These are phyloP conservation scores for Phoenicopterus ruber DNA, from an alignment of 2,113 vertebrate species.

Conservation along the genomic window DNA sequence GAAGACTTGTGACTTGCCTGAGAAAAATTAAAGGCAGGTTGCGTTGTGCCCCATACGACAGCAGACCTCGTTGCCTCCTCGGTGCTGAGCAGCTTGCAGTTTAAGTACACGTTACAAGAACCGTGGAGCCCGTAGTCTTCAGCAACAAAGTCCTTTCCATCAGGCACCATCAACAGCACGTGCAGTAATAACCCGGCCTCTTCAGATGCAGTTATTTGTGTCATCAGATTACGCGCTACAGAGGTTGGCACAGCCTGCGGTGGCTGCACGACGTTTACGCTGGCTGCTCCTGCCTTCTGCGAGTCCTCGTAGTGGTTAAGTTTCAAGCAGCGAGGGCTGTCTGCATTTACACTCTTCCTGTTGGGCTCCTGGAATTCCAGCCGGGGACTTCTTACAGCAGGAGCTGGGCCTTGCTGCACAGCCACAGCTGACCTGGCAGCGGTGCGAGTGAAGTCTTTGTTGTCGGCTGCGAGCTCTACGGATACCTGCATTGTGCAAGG, in stretches of 20 bases:
- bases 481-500: constrained; percentile 76
- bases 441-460: constrained; percentile 54
- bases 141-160: constrained; percentile 83
- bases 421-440: background rate
- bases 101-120: constrained; percentile 86
- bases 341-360: background rate
- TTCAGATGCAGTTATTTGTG: background rate
- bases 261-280: background rate
- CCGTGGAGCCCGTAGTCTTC: constrained; percentile 10
- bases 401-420: background rate
- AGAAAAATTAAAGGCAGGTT: constrained; percentile 85
- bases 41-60: constrained; percentile 81
- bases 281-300: background rate
- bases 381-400: background rate
- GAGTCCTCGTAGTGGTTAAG: background rate
- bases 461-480: constrained; percentile 77
- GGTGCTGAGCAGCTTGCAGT: constrained; percentile 87
- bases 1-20: constrained; percentile 76
- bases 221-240: background rate
- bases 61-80: constrained; percentile 82
- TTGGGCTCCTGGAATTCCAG: background rate
- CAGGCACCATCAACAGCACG: constrained; percentile 87
- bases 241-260: background rate
- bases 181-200: constrained; percentile 79
- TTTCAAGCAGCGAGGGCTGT: background rate